Evolutionary conservation across 2,888 invertebrate genomes (phyloP).

Genomic region (Brenthis hecate): DNA sequence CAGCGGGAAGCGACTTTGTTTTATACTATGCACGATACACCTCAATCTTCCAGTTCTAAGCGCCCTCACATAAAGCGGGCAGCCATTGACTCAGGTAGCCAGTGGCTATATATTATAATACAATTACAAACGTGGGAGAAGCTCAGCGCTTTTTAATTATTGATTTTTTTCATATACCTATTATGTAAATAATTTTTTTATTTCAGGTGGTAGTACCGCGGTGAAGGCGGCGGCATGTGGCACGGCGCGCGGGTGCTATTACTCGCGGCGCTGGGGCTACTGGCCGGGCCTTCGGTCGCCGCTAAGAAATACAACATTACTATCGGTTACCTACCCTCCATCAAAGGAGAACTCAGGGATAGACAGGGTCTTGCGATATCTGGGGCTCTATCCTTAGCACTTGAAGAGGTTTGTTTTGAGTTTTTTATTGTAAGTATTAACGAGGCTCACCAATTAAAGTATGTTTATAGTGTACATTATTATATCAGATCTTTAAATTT

Average conservation of each 20-base stretch:
- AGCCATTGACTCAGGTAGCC: no score
- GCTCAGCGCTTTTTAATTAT: not conserved
- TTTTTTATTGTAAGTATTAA: not conserved
- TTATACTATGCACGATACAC: no score
- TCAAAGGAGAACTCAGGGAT: constrained; percentile 88
- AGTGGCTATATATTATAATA: no score
- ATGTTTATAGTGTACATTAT: no score
- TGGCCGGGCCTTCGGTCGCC: constrained; percentile 79
- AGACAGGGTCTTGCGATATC: constrained; percentile 93
- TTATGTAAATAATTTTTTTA: constrained; percentile 19
- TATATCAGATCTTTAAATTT: no score
- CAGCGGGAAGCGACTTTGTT: no score
- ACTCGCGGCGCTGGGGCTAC: constrained; percentile 84
- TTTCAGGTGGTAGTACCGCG: constrained; percentile 60
- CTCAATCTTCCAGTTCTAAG: no score
- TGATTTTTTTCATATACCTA: not conserved
- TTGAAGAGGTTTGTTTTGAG: constrained; percentile 86
- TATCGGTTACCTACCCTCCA: constrained; percentile 93
- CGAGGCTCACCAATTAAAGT: no score
- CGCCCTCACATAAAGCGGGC: no score
- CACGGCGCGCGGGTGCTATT: constrained; percentile 85
- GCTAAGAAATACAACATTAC: constrained; percentile 83
- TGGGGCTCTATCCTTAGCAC: constrained; percentile 94
- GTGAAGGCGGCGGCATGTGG: constrained; percentile 84
- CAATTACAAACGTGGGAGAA: no score